These are phyloP conservation scores for Aurelia coerulea DNA, from an alignment of 30 jellyfish, hydroid and myxozoan genomes.

Conservation along the genomic window DNA sequence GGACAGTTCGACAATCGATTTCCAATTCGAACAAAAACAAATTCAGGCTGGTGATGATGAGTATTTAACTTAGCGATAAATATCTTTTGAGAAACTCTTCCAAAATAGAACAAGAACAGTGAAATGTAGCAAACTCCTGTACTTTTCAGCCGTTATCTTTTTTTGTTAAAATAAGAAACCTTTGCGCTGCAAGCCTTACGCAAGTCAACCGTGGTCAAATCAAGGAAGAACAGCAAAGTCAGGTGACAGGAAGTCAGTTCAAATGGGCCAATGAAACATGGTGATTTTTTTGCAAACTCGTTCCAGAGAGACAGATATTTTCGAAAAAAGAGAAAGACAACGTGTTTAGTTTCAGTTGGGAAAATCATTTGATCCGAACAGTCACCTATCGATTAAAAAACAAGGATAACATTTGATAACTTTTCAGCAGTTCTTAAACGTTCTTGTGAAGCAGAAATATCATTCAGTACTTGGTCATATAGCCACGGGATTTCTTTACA, in stretches of 20 bases:
- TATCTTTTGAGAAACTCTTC: constrained; percentile 1
- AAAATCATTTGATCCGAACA: background rate
- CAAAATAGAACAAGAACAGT: background rate
- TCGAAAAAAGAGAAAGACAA: background rate
- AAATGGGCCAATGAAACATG: background rate
- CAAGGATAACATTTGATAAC: background rate
- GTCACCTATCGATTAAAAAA: background rate
- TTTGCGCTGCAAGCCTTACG: background rate
- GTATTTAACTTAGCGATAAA: background rate
- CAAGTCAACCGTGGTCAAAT: background rate
- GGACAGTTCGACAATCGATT: too few species aligned
- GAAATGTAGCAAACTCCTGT: background rate
- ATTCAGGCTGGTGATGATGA: background rate
- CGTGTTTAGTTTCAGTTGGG: too few species aligned
- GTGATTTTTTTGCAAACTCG: background rate
- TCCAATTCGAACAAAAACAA: background rate
- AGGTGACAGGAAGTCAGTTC: constrained; percentile 13
- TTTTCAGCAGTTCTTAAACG: constrained; percentile 2
- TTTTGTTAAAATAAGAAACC: constrained; percentile 1
- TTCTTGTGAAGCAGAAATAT: constrained; percentile 18
- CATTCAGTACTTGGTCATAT: constrained; percentile 20
- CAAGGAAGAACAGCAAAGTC: constrained; percentile 10
- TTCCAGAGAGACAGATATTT: background rate
- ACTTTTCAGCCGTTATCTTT: background rate
- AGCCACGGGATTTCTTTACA: constrained; percentile 20